phyloP scores from a whole-genome alignment of 2,888 invertebrate genomes.

The Eilema sororculum region DNA sequence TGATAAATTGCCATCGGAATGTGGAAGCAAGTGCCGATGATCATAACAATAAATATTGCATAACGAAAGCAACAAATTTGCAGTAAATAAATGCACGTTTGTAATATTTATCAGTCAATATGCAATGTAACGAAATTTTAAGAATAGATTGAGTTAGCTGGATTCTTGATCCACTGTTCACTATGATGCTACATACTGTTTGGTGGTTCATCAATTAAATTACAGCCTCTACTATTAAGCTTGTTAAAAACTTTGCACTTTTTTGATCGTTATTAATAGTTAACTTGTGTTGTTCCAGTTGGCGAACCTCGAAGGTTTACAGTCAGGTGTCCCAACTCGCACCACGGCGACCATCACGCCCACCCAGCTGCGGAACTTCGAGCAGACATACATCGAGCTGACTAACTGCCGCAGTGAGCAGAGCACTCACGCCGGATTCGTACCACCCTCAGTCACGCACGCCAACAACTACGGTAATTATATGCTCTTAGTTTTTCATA shows the following conservation, averaged over 20 bases:
- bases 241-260: neutral
- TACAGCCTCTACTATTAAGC: neutral
- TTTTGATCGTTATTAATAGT: slow-evolving; percentile 25
- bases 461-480: slow-evolving; percentile 83
- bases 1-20: slow-evolving; percentile 76
- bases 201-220: neutral
- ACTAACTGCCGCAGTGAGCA: slow-evolving; percentile 92
- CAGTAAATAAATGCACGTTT: slow-evolving; percentile 44
- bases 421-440: slow-evolving; percentile 96
- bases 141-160: slow-evolving; percentile 12
- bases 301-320: slow-evolving; percentile 94
- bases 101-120: slow-evolving; percentile 28
- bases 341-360: slow-evolving; percentile 98
- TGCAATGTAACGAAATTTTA: slow-evolving; percentile 22
- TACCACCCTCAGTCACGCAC: slow-evolving; percentile 91
- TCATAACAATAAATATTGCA: slow-evolving; percentile 72
- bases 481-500: neutral
- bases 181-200: neutral
- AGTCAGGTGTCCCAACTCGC: slow-evolving; percentile 96
- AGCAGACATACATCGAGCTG: slow-evolving; percentile 96
- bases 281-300: slow-evolving; percentile 88
- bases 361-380: slow-evolving; percentile 96
- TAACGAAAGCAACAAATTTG: slow-evolving; percentile 66
- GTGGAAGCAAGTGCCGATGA: slow-evolving; percentile 72
- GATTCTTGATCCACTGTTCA: slow-evolving; percentile 10